Percentiles rank a stretch among this genome's conserved stretches.
Evolutionary conservation across 2,888 invertebrate genomes (phyloP).

Genomic region (Papilio demoleus): DNA sequence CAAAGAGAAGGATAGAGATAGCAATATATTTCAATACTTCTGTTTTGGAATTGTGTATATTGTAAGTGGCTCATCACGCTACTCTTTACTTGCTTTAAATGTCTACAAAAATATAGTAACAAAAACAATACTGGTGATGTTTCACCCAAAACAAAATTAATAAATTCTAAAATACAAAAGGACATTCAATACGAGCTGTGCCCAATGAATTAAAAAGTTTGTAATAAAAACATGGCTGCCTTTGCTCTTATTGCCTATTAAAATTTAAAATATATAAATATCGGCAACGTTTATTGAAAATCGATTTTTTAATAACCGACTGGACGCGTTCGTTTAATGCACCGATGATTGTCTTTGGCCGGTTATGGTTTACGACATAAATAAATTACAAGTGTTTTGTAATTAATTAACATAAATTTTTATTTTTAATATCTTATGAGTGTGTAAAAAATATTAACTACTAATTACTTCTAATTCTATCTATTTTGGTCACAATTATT

Average conservation of each 20-base stretch:
- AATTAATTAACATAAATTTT: slow-evolving; percentile 26
- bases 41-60: not conserved
- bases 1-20: not conserved
- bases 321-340: slow-evolving; percentile 58
- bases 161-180: slow-evolving; percentile 67
- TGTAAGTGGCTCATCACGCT: no score
- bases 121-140: slow-evolving; percentile 70
- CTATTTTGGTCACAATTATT: no score
- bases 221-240: slow-evolving; percentile 46
- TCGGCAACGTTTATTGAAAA: slow-evolving; percentile 76
- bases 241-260: slow-evolving; percentile 73
- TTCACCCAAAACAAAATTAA: slow-evolving; percentile 66
- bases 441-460: slow-evolving; percentile 11
- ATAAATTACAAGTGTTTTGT: slow-evolving; percentile 17
- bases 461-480: not conserved
- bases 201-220: slow-evolving; percentile 54
- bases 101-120: not conserved
- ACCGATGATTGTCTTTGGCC: slow-evolving; percentile 45
- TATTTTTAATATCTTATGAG: not conserved
- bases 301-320: slow-evolving; percentile 73
- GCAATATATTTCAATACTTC: not conserved
- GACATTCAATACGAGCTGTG: slow-evolving; percentile 72
- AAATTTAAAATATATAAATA: slow-evolving; percentile 63
- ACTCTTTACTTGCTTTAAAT: not conserved
- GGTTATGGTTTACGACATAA: slow-evolving; percentile 35